These are phyloP conservation scores for Toxotes lorentzi DNA, from an alignment of 2,797 vertebrate species.

Conservation along the genomic window DNA sequence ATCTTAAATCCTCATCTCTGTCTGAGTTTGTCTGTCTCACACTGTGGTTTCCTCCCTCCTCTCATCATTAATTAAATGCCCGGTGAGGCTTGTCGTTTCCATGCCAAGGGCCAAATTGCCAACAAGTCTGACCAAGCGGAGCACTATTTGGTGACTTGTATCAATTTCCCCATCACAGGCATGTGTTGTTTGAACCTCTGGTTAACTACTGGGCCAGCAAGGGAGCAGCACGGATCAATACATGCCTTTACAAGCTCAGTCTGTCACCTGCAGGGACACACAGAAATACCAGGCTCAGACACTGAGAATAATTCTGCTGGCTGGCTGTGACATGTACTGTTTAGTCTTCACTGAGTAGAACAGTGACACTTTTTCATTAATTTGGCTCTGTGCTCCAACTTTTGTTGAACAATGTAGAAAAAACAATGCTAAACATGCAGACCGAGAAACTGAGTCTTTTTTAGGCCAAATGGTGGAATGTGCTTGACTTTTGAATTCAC, in stretches of 20 bases:
- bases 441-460: neutral
- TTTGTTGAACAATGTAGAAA: too few relatives aligned
- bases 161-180: conserved; percentile 56
- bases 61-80: conserved; percentile 45
- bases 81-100: conserved; percentile 12
- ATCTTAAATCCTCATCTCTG: conserved; percentile 23
- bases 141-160: conserved; percentile 42
- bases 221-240: conserved; percentile 61
- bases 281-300: neutral
- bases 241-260: conserved; percentile 5
- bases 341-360: neutral
- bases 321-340: neutral
- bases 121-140: conserved; percentile 12
- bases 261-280: conserved; percentile 45
- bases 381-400: neutral
- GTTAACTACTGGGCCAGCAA: conserved; percentile 64
- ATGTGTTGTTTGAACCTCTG: conserved; percentile 58
- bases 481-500: neutral
- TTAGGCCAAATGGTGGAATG: neutral
- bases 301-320: neutral
- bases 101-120: conserved; percentile 20
- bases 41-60: conserved; percentile 24
- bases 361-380: neutral
- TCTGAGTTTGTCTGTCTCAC: conserved; percentile 9
- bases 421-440: neutral